These are phyloP conservation scores for Drosophila phalerata DNA, from an alignment of 2,888 invertebrate species.

Conservation along the genomic window DNA sequence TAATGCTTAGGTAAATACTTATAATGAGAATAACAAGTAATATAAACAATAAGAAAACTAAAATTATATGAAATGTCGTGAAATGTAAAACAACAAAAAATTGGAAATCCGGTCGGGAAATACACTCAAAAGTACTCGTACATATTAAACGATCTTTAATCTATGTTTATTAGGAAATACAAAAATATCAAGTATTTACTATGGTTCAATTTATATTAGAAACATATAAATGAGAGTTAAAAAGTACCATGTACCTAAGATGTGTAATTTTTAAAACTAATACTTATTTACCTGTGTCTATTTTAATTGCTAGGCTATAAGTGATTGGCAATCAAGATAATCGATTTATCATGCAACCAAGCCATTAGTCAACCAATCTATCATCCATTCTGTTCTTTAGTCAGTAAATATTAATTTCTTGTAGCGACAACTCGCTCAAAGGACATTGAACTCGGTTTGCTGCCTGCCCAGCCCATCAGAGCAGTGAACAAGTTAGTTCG, in stretches of 20 bases:
- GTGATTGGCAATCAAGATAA: slow-evolving; percentile 16
- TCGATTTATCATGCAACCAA: slow-evolving; percentile 13
- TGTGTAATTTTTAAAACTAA: slow-evolving; percentile 19
- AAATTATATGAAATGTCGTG: slow-evolving; percentile 12
- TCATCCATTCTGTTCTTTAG: not conserved
- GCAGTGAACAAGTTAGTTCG: slow-evolving; percentile 64
- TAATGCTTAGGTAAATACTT: slow-evolving; percentile 4
- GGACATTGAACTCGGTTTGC: slow-evolving; percentile 67
- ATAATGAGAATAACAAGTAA: slow-evolving; percentile 15
- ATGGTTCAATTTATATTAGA: slow-evolving; percentile 28
- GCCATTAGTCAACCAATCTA: slow-evolving; percentile 19
- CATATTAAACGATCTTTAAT: slow-evolving; percentile 10
- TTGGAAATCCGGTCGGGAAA: slow-evolving; percentile 25
- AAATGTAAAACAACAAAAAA: slow-evolving; percentile 18
- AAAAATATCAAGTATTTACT: slow-evolving; percentile 41
- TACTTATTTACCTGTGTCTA: slow-evolving; percentile 34
- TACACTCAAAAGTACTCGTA: not conserved
- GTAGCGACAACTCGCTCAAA: slow-evolving; percentile 8
- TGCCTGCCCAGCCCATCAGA: slow-evolving; percentile 74
- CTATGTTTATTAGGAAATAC: slow-evolving; percentile 28
- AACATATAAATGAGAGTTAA: slow-evolving; percentile 51
- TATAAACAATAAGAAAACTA: not conserved
- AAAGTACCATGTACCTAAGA: slow-evolving; percentile 67
- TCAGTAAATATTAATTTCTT: slow-evolving; percentile 14
- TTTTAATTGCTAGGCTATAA: slow-evolving; percentile 37